Base-by-base conservation (phyloP, 2,113 vertebrate genomes). In the Otocyon megalotis region DNA sequence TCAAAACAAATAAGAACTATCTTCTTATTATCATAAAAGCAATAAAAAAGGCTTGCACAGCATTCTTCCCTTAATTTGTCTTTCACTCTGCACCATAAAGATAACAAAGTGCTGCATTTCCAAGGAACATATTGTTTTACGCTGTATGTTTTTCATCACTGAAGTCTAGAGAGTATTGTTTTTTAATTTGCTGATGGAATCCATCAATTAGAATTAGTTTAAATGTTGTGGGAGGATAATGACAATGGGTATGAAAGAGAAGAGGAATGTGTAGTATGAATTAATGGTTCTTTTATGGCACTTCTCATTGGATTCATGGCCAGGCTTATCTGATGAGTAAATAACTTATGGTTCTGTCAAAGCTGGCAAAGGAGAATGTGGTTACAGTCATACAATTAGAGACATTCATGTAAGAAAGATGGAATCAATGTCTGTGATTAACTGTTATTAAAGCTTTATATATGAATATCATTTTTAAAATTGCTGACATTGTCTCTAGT, bases 1-100 rank as follows among this genome's bases (percentile, higher is more conserved):
- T 98, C 97, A 97, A 96, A 99, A 98, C 96, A 98, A 99, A 98
- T 98, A 98, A 93, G 67, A 82, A 91, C 93, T 98, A 98, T 98
- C 98, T 98, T 97, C 98, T 97, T 98, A 96, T 99, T 98, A 99
- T 99, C 98, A 98, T 98, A 98, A 98, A 98, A 98, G 98, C 97
- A 98, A 98, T 98, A 97, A 98, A 98, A 96, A 98, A 97, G 77
- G 69, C 98, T 99, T 98, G 93, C 98, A 98, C 92, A 98, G 97
- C 97, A 98, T 98, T 98, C 97, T 98, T 98, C 88, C 96, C 83
- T 96, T 98, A 98, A 98, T 99, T 99, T 98, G 96, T 98, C 98
- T 98, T 99, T 98, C 97, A 97, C 94, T 98, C 98, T 99, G 98
- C 95, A 76, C 98, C 84, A 97, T 99, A 98, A 99, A 99, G 98